Base-by-base conservation (phyloP, 2,113 vertebrate species). In the Sebastes schlegelii region DNA sequence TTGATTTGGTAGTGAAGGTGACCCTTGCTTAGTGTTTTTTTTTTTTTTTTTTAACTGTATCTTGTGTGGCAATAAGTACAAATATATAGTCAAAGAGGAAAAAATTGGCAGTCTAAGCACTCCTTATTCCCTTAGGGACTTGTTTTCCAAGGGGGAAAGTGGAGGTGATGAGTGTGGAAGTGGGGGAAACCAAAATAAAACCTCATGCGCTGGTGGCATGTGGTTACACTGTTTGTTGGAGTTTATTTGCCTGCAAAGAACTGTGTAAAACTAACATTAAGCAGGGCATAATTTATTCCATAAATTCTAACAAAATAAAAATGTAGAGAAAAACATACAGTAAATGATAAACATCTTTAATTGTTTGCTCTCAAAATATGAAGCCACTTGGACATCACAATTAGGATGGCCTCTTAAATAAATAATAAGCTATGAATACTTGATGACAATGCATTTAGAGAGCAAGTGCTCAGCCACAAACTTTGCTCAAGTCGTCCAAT, bases 1-100 rank as follows among this genome's bases (percentile, higher is more conserved):
- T 97, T 96, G 94, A 96, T 97, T 96, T 94, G 94, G 92, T 93
- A 88, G 92, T 92, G 94, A 97, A 97, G 96, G 96, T 97, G 95
- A 96, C 95, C 95, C 91, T 49, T 92, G 94, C 94, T 96, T 96
- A 95, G 93, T 94, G 93, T 94, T 94, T 94, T n/a, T 92, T 89
- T 92, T 58, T 93, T 51, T 65, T 58, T 54, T 61, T 51, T 58
- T 51, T 5, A 92, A 75, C 95, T 92, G 92, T 88, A 90, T 89
- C 94, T 94, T 93, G 92, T 95, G 80, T 84, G 90, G 94, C 94
- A 94, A 49, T 43, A 78, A 52, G 66, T 52, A 68, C 77, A 74
- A 69, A 77, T 12, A 84, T 48, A 66, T 19, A 81, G 77, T 79
- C 62, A 80, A 84, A 86, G 52, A 85, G 61, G 10, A 1, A 26